These are phyloP conservation scores for Fragum whitleyi DNA, from an alignment of 2,888 invertebrate species.

Conservation along the genomic window DNA sequence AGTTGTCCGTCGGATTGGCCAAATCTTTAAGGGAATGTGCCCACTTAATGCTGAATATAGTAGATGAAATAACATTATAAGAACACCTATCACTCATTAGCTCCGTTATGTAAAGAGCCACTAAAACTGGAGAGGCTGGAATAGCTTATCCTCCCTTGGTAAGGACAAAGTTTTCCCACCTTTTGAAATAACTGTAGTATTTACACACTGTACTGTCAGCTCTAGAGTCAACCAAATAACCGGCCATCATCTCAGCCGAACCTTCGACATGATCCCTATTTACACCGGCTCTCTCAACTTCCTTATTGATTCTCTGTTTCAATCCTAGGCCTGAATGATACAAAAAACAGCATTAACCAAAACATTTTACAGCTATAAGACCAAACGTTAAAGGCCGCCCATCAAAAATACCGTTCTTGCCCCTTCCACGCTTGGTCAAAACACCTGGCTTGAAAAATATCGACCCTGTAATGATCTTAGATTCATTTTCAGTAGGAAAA, in stretches of 20 bases:
- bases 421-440: too few relatives aligned
- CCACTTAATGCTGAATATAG: too few relatives aligned
- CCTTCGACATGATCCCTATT: neutral
- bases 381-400: constrained; percentile 14
- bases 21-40: too few relatives aligned
- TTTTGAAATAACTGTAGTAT: constrained; percentile 44
- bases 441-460: too few relatives aligned
- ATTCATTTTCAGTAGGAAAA: too few relatives aligned
- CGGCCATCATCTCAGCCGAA: constrained; percentile 30
- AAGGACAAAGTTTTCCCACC: constrained; percentile 40
- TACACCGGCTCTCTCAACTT: constrained; percentile 17
- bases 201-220: constrained; percentile 41
- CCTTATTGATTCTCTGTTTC: constrained; percentile 8
- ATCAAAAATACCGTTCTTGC: too few relatives aligned
- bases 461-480: too few relatives aligned
- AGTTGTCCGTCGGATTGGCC: too few relatives aligned
- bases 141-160: constrained; percentile 12
- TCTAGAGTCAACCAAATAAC: constrained; percentile 28
- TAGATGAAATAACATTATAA: constrained; percentile 37
- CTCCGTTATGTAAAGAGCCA: constrained; percentile 44
- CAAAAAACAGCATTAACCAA: neutral
- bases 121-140: constrained; percentile 39
- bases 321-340: constrained; percentile 5
- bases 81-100: constrained; percentile 31
- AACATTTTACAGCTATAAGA: constrained; percentile 2